phyloP scores from a whole-genome alignment of 2,113 vertebrate genomes.

The Cyanistes caeruleus region DNA sequence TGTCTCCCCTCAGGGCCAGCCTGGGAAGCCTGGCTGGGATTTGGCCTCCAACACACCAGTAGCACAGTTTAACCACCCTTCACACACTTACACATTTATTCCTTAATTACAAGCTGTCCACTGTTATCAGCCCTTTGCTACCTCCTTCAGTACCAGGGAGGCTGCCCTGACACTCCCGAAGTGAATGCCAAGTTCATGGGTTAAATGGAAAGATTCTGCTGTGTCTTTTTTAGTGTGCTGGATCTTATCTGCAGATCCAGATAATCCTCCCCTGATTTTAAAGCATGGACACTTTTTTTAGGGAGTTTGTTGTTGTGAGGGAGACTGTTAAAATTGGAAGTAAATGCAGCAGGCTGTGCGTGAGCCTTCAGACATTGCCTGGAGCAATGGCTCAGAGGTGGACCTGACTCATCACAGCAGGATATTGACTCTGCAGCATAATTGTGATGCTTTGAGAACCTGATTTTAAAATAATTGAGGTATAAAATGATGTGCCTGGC shows the following conservation, averaged over 20 bases:
- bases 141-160: background rate
- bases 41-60: background rate
- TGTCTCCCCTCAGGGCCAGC: background rate
- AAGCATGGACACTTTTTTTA: background rate
- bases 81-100: background rate
- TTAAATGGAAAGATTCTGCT: background rate
- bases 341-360: background rate
- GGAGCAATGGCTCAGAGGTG: slow-evolving; percentile 13
- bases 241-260: background rate
- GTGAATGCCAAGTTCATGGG: background rate
- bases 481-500: slow-evolving; percentile 44
- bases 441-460: slow-evolving; percentile 50
- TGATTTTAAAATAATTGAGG: slow-evolving; percentile 64
- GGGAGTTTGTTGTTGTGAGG: background rate
- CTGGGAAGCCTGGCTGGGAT: background rate
- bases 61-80: background rate
- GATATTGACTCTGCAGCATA: slow-evolving; percentile 55
- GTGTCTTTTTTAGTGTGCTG: background rate
- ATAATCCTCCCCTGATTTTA: background rate
- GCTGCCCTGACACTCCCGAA: background rate
- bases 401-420: slow-evolving; percentile 53
- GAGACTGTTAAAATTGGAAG: background rate
- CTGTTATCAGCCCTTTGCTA: background rate
- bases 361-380: slow-evolving; percentile 3
- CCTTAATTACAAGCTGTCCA: background rate